These are phyloP conservation scores for Meloidogyne exigua DNA, from an alignment of 1,140 invertebrate species.

Conservation along the genomic window DNA sequence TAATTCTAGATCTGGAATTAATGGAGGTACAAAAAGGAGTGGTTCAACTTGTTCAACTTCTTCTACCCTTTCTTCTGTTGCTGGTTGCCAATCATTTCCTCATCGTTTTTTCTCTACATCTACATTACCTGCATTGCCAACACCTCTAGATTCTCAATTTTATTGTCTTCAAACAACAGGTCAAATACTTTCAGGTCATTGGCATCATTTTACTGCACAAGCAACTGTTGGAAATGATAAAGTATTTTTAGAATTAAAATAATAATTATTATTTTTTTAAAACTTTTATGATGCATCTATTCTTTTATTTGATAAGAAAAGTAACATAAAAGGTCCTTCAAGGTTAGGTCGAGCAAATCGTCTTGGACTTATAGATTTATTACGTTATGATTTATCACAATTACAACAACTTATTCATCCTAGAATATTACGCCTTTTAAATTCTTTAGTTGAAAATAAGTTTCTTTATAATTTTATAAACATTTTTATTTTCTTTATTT, in stretches of 20 bases:
- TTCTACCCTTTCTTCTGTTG: constrained; percentile 7
- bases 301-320: constrained; percentile 66
- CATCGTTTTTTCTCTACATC: neutral
- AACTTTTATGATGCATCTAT: constrained; percentile 41
- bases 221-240: constrained; percentile 18
- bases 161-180: constrained; percentile 11
- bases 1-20: neutral
- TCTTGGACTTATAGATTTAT: constrained; percentile 64
- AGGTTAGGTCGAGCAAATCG: constrained; percentile 50
- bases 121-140: constrained; percentile 3
- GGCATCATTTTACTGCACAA: constrained; percentile 27
- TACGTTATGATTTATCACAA: constrained; percentile 57
- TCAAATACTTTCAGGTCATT: constrained; percentile 11
- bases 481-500: neutral
- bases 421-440: constrained; percentile 63
- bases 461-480: constrained; percentile 45
- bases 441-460: constrained; percentile 66
- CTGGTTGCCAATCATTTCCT: neutral
- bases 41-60: constrained; percentile 25
- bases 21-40: constrained; percentile 11
- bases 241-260: neutral
- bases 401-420: constrained; percentile 64
- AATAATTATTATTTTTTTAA: neutral
- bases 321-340: constrained; percentile 64
- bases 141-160: constrained; percentile 20